Conservation (phyloP, 2,113 vertebrate genomes). For the Notechis scutatus region DNA sequence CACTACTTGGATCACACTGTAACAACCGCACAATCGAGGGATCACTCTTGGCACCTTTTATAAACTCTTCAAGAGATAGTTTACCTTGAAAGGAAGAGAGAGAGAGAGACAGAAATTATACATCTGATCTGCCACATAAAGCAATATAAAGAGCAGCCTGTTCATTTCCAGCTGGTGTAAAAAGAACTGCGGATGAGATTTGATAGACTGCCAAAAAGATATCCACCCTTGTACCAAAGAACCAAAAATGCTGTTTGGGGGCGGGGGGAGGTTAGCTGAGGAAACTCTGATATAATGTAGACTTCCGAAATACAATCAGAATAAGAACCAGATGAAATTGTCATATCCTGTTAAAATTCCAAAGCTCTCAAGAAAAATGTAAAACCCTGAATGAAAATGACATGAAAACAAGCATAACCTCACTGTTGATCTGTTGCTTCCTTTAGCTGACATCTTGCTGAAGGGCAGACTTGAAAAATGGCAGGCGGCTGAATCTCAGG, state of each 20-base stretch:
- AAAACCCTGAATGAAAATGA: background rate
- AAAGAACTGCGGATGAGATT: background rate
- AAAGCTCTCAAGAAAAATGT: background rate
- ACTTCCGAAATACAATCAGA: background rate
- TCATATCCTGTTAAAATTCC: background rate
- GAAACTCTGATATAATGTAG: background rate
- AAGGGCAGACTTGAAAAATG: background rate
- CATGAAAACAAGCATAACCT: background rate
- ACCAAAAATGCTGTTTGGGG: background rate
- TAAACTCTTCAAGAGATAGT: constrained; percentile 81
- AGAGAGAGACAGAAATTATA: background rate
- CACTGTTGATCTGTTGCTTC: background rate
- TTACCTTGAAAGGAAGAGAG: constrained; percentile 66
- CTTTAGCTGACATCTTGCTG: background rate
- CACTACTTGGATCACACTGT: constrained; percentile 82
- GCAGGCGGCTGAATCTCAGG: background rate
- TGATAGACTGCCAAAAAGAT: background rate
- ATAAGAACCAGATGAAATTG: background rate
- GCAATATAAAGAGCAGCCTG: background rate
- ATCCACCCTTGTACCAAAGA: background rate
- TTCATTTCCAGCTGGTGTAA: background rate
- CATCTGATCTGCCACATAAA: background rate
- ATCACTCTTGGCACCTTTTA: constrained; percentile 85
- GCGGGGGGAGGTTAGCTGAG: background rate
- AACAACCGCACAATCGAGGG: constrained; percentile 82